Evolutionary conservation across 2,888 invertebrate species (phyloP), one percentile per base, ranked within the genome.

Genomic region (Zhuqinia jingwanae): DNA sequence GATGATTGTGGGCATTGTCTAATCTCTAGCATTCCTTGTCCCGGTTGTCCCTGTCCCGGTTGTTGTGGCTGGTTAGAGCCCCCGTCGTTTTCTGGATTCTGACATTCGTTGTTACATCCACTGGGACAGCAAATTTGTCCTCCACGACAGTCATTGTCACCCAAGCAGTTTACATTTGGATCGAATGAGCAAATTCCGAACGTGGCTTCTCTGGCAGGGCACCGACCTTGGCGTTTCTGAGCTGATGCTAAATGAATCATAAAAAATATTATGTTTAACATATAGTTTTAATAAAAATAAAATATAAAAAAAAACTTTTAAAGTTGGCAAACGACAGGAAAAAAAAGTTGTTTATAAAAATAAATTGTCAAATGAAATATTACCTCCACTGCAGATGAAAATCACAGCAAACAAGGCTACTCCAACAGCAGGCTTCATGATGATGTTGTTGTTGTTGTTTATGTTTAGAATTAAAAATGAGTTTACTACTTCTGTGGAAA

Each of bases 151-250:
- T 17, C 63, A 2, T 60, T 50, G 47, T 87, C 84, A 2, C 75
- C 79, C 30, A 79, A 17, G n/a, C 87, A 87, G n/a, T 84, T 84
- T 13, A 58, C 65, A 53, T 76, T 75, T 8, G 87, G 84, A 58
- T 87, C 76, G 20, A 80, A 84, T 0, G 36, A 15, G 68, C 87
- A 87, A 36, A 84, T 84, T 45, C 87, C 87, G 30, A 87, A 79
- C 0, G 75, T n/a, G 50, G 11, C 5, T 22, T 84, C 17, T n/a
- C 27, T 30, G 15, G 58, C 20, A 60, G 85, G 79, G 20, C 73
- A 73, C 6, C 73, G 47, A 10, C 79, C 60, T 22, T 42, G 2
- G 15, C 17, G 8, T 77, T 58, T 47, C 78, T 78, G 78, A 56
- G 63, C 78, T 25, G 78, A 78, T 45, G 45, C 77, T 85, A 70